Conservation (phyloP, 2,113 vertebrate species). For the Arizona elegans region DNA sequence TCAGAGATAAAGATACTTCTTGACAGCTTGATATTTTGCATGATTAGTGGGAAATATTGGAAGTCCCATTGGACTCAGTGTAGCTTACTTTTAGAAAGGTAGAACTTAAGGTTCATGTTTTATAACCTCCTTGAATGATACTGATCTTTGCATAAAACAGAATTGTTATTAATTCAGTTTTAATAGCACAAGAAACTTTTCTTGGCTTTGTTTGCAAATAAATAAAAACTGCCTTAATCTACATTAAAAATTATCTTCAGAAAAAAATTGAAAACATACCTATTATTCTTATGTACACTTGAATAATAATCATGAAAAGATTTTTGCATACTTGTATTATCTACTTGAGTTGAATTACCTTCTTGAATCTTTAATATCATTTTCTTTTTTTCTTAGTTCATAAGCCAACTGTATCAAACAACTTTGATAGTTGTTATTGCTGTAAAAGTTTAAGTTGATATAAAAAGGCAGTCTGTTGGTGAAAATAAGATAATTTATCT, state of each 20-base stretch:
- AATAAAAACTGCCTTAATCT: background rate
- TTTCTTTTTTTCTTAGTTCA: background rate
- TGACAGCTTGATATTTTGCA: background rate
- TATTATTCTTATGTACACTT: background rate
- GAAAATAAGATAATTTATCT: background rate
- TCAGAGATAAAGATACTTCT: background rate
- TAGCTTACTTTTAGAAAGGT: background rate
- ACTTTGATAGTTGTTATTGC: background rate
- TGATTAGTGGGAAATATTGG: background rate
- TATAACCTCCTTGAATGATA: background rate
- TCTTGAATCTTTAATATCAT: background rate
- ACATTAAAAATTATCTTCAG: background rate
- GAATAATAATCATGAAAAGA: background rate
- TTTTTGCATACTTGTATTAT: background rate
- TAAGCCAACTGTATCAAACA: background rate
- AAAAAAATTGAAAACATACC: constrained; percentile 13
- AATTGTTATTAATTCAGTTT: background rate
- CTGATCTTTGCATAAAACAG: background rate
- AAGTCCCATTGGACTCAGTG: background rate
- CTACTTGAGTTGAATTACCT: background rate
- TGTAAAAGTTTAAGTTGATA: background rate
- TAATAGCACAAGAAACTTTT: background rate
- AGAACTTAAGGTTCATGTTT: background rate
- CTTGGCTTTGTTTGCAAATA: background rate
- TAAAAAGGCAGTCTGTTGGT: background rate